A percentile compares a stretch with the other conserved stretches of the same genome.
Conservation (phyloP, 2,113 vertebrate genomes). For the Thunnus thynnus region DNA sequence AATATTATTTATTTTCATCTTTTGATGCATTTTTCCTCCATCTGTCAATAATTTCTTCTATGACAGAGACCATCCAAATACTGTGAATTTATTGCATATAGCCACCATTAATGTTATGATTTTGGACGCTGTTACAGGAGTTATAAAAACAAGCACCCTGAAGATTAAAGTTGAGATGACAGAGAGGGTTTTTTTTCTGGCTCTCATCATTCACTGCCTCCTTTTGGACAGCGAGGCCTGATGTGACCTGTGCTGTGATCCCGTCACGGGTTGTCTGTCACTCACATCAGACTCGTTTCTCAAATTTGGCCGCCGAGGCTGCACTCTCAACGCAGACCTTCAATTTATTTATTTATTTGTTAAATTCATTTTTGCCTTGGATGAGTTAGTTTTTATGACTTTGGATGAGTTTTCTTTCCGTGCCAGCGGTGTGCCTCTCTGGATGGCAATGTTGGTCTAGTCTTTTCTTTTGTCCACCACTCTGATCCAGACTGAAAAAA, state of each 20-base stretch:
- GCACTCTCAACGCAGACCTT: not conserved
- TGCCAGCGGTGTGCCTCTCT: no score
- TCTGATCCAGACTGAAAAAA: not conserved
- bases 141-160: constrained; percentile 16
- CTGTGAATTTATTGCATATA: not conserved
- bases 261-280: constrained; percentile 41
- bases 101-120: not conserved
- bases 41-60: not conserved
- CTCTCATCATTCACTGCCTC: constrained; percentile 12
- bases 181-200: not conserved
- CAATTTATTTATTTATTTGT: not conserved
- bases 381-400: not conserved
- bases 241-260: constrained; percentile 49
- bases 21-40: not conserved
- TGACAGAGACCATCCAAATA: constrained; percentile 7
- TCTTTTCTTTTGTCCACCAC: not conserved
- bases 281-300: constrained; percentile 28
- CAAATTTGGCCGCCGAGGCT: not conserved
- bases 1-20: not conserved
- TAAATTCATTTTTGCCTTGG: not conserved
- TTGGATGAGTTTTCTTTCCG: not conserved
- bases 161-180: constrained; percentile 35
- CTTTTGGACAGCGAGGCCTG: constrained; percentile 18
- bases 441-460: no score
- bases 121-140: not conserved